Evolutionary conservation across 2,113 vertebrate species (phyloP).

Genomic region (rabbit (Oryctolagus cuniculus)): DNA sequence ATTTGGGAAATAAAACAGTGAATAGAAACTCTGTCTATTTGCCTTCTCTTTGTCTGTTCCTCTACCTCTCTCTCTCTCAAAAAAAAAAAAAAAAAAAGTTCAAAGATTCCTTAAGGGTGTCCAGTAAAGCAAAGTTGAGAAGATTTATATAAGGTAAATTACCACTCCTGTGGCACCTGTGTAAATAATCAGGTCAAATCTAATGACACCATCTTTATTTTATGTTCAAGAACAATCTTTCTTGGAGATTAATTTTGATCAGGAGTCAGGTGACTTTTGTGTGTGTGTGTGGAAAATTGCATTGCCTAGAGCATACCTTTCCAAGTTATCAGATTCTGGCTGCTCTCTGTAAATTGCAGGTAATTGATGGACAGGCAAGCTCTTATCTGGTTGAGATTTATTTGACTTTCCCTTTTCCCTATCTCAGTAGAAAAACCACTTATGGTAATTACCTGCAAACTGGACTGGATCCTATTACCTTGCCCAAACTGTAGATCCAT

Average conservation of each 20-base stretch:
- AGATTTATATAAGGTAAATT: background rate
- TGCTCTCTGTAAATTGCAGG: background rate
- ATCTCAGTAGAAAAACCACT: background rate
- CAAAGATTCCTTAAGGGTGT: background rate
- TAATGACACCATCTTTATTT: background rate
- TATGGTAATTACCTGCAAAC: background rate
- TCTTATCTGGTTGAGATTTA: background rate
- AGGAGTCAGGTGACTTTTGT: background rate
- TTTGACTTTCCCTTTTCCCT: background rate
- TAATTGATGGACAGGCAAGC: background rate
- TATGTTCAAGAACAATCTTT: background rate
- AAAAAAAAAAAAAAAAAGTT: background rate
- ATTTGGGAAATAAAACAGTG: too few relatives aligned
- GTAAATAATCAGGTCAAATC: background rate
- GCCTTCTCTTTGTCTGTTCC: too few relatives aligned
- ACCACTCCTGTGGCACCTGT: background rate
- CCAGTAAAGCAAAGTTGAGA: background rate
- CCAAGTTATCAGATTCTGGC: background rate
- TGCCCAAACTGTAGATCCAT: too few relatives aligned
- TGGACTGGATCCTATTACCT: background rate
- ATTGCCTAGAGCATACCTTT: background rate
- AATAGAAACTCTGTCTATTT: too few relatives aligned
- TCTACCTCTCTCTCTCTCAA: too few relatives aligned
- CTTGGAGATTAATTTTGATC: background rate
- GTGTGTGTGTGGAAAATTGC: background rate